Evolutionary conservation across 2,888 invertebrate species (phyloP).

Genomic region (Notocelia uddmanniana): DNA sequence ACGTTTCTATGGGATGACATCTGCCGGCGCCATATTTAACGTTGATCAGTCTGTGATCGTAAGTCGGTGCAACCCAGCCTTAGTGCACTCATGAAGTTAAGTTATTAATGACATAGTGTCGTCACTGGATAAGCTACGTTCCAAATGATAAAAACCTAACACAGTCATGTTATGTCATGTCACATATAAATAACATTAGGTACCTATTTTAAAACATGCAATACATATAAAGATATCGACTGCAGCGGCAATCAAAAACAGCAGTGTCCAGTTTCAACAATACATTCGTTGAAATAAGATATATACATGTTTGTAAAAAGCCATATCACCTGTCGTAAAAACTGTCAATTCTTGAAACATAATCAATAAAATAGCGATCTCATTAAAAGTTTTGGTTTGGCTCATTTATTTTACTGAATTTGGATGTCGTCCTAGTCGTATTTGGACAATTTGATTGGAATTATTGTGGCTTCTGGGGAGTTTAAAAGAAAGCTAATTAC

Average conservation of each 20-base stretch:
- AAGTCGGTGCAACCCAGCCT: no score
- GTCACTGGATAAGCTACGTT: background rate
- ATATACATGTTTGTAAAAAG: constrained; percentile 18
- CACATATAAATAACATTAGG: no score
- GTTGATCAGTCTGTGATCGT: no score
- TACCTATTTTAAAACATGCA: background rate
- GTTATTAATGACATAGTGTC: no score
- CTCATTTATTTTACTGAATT: constrained; percentile 45
- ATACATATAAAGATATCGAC: background rate
- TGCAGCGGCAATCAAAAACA: constrained; percentile 14
- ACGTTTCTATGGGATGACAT: no score
- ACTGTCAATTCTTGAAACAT: constrained; percentile 25
- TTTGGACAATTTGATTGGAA: constrained; percentile 70
- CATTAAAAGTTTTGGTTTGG: constrained; percentile 23
- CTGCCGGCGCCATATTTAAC: no score
- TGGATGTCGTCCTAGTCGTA: constrained; percentile 59
- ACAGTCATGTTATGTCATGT: no score
- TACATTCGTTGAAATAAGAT: constrained; percentile 23
- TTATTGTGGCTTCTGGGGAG: constrained; percentile 59
- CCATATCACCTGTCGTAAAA: constrained; percentile 27
- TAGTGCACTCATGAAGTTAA: no score
- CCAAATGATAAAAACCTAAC: background rate
- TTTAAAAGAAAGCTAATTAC: constrained; percentile 70
- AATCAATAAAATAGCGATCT: constrained; percentile 38
- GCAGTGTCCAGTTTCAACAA: constrained; percentile 27